These are phyloP conservation scores for Ferdinandea cuprea DNA, from an alignment of 2,888 invertebrate genomes.

Conservation along the genomic window DNA sequence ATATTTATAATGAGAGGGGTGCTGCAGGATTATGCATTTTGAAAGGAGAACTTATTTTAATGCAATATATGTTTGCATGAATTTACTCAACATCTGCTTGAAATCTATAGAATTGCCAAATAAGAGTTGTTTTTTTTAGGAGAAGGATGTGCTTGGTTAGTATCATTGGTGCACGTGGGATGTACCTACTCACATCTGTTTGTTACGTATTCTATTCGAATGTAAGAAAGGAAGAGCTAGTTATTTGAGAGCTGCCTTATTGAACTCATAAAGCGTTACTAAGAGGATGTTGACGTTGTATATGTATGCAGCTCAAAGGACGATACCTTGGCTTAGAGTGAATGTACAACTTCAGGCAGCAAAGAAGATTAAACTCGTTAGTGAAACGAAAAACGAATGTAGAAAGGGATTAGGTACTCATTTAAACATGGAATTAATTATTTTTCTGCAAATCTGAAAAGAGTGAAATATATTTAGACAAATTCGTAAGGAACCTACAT, in stretches of 20 bases:
- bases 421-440: not conserved
- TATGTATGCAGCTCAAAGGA: not conserved
- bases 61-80: conserved; percentile 39
- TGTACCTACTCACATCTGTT: not conserved
- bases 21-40: not conserved
- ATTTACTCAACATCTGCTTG: conserved; percentile 31
- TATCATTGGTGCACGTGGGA: not conserved
- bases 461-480: no score
- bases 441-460: no score
- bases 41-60: conserved; percentile 5
- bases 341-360: not conserved
- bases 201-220: no score
- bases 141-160: not conserved
- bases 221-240: not conserved
- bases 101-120: conserved; percentile 20
- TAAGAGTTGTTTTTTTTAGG: not conserved
- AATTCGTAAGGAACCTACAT: no score
- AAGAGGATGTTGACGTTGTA: not conserved
- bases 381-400: not conserved
- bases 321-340: not conserved
- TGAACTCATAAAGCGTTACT: conserved; percentile 43
- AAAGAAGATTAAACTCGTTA: conserved; percentile 3
- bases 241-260: no score
- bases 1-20: conserved; percentile 31
- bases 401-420: not conserved